These are phyloP conservation scores for Pelodytes ibericus DNA, from an alignment of 2,797 vertebrate species.

Conservation along the genomic window DNA sequence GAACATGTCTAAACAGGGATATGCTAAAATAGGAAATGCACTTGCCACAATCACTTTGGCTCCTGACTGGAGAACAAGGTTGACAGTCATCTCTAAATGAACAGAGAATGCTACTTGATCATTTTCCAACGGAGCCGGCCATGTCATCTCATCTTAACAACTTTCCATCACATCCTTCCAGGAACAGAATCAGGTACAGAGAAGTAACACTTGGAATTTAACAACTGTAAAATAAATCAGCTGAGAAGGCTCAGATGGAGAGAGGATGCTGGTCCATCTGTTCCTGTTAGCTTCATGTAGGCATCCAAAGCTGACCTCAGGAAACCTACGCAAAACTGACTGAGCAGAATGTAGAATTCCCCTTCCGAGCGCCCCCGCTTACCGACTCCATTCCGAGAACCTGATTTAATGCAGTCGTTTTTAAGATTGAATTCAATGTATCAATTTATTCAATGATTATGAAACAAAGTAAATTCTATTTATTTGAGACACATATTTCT, in stretches of 20 bases:
- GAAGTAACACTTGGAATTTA: slow-evolving; percentile 55
- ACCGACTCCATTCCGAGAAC: no score
- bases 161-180: slow-evolving; percentile 47
- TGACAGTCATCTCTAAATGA: slow-evolving; percentile 52
- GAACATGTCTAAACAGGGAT: neutral
- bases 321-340: slow-evolving; percentile 28
- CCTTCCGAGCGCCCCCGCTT: no score
- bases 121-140: slow-evolving; percentile 49
- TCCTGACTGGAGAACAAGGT: slow-evolving; percentile 28
- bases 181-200: slow-evolving; percentile 46
- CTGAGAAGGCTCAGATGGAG: slow-evolving; percentile 42
- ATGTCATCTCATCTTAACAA: slow-evolving; percentile 50
- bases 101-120: slow-evolving; percentile 47
- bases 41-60: slow-evolving; percentile 33
- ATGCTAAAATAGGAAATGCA: slow-evolving; percentile 16
- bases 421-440: no score
- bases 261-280: slow-evolving; percentile 41
- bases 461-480: no score
- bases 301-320: slow-evolving; percentile 47
- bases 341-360: neutral
- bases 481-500: no score
- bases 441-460: no score
- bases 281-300: slow-evolving; percentile 48
- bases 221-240: slow-evolving; percentile 55
- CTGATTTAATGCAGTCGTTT: no score